Evolutionary conservation across 2,888 invertebrate genomes (phyloP).

Genomic region (Antheraea assamensis): DNA sequence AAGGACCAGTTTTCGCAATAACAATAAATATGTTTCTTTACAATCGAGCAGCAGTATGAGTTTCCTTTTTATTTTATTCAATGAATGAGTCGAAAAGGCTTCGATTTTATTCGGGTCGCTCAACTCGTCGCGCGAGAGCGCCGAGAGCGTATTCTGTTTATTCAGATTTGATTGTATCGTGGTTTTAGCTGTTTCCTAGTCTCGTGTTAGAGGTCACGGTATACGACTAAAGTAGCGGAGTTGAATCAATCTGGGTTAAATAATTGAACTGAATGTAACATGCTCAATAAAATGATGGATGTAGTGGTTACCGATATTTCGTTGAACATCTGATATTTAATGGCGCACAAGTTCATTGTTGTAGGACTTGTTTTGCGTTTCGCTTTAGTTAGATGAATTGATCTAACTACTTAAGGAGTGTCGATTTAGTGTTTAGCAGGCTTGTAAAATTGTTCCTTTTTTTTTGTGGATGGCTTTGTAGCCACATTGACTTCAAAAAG

Average conservation of each 20-base stretch:
- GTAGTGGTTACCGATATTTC: background rate
- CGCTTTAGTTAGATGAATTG: background rate
- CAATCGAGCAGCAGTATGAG: conserved; percentile 11
- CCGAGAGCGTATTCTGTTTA: conserved; percentile 26
- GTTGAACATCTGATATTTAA: background rate
- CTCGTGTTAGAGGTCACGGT: background rate
- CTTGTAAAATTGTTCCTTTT: too few species aligned
- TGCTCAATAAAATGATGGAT: background rate
- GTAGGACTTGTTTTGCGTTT: background rate
- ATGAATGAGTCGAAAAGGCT: conserved; percentile 42
- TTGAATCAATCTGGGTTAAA: background rate
- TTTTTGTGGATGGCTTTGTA: too few species aligned
- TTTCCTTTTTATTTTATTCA: conserved; percentile 37
- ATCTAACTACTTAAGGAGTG: background rate
- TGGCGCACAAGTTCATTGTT: background rate
- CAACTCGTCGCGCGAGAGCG: conserved; percentile 36
- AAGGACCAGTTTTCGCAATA: conserved; percentile 34
- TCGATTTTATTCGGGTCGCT: conserved; percentile 43
- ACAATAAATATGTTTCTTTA: conserved; percentile 34
- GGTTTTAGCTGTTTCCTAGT: conserved; percentile 8
- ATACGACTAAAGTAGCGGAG: background rate
- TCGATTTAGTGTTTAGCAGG: too few species aligned
- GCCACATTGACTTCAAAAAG: too few species aligned
- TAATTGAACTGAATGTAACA: background rate
- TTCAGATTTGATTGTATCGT: background rate